Percentiles rank a stretch among this genome's conserved stretches.
These are phyloP conservation scores for Acanthochromis polyacanthus DNA, from an alignment of 2,113 vertebrate genomes.

Conservation along the genomic window DNA sequence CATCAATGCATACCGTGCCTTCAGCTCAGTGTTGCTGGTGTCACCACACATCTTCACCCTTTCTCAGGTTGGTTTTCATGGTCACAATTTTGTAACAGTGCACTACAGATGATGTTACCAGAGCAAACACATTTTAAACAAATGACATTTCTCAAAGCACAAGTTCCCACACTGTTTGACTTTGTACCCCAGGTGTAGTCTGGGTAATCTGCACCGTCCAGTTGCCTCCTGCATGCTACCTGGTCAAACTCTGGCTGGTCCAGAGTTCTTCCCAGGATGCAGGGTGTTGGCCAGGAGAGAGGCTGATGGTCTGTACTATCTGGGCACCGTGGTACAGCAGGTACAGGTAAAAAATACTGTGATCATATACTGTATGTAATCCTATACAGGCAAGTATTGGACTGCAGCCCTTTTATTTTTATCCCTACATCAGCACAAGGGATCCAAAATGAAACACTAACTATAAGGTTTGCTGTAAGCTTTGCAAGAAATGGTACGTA, in stretches of 20 bases:
- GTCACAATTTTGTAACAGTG: background rate
- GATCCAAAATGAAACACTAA: background rate
- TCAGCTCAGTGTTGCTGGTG: slow-evolving; percentile 48
- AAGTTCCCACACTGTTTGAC: background rate
- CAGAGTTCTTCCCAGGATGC: slow-evolving; percentile 62
- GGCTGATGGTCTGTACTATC: slow-evolving; percentile 88
- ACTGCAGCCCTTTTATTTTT: background rate
- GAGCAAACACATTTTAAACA: background rate
- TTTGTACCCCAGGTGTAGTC: slow-evolving; percentile 71
- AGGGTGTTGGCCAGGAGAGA: slow-evolving; percentile 87
- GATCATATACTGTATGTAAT: background rate
- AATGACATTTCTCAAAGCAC: background rate
- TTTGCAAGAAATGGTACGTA: too few relatives aligned
- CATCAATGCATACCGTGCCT: slow-evolving; percentile 4
- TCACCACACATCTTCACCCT: background rate
- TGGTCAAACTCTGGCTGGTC: slow-evolving; percentile 7
- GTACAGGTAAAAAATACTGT: slow-evolving; percentile 77
- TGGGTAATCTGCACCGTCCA: slow-evolving; percentile 45
- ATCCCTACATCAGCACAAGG: background rate
- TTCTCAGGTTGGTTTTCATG: slow-evolving; percentile 52
- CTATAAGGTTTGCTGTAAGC: too few relatives aligned
- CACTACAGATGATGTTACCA: background rate
- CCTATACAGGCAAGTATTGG: background rate
- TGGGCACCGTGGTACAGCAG: slow-evolving; percentile 83
- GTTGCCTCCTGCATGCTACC: slow-evolving; percentile 37